phyloP scores from a whole-genome alignment of 1,140 invertebrate genomes.

The Brachionus manjavacas region DNA sequence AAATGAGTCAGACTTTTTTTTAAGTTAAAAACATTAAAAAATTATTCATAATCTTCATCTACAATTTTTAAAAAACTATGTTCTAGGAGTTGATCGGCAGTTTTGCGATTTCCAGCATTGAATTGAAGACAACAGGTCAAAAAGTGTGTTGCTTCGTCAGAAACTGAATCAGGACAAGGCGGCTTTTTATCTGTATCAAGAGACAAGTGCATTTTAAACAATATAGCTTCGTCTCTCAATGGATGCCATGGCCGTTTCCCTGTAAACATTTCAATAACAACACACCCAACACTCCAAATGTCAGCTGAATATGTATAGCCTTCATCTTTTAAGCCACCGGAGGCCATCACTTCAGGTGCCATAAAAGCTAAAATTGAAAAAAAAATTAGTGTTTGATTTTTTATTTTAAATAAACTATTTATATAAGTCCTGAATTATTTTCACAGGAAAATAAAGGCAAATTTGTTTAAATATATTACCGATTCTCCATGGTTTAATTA shows the following conservation, averaged over 20 bases:
- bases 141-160: constrained; percentile 30
- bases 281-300: constrained; percentile 94
- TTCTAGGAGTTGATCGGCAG: constrained; percentile 9
- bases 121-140: neutral
- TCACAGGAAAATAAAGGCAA: too few relatives aligned
- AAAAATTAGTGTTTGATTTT: too few relatives aligned
- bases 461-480: too few relatives aligned
- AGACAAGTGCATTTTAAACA: neutral
- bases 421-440: too few relatives aligned
- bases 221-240: neutral
- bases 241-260: constrained; percentile 75
- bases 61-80: constrained; percentile 18
- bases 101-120: neutral
- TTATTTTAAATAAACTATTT: too few relatives aligned
- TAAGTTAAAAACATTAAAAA: neutral
- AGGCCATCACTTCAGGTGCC: constrained; percentile 66
- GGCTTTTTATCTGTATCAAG: neutral
- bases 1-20: neutral
- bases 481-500: too few relatives aligned
- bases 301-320: constrained; percentile 63
- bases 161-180: neutral
- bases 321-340: neutral
- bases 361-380: too few relatives aligned
- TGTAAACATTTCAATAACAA: constrained; percentile 97
- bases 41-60: neutral